phyloP scores from a whole-genome alignment of 2,888 invertebrate species.

The Meghimatium bilineatum region DNA sequence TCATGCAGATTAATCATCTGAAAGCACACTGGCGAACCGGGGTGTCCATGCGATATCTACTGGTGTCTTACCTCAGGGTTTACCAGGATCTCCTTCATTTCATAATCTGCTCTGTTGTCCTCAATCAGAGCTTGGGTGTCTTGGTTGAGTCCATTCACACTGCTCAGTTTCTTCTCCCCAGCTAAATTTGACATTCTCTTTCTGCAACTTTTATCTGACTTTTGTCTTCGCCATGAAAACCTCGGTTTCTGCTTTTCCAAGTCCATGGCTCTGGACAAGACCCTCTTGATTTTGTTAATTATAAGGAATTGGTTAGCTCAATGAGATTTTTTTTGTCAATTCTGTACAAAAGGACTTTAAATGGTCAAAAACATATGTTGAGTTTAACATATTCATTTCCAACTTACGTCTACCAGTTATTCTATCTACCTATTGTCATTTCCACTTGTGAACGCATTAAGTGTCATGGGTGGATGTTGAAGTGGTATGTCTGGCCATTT shows the following conservation, averaged over 20 bases:
- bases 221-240: slow-evolving; percentile 54
- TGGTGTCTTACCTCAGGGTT: slow-evolving; percentile 55
- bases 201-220: slow-evolving; percentile 55
- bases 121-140: slow-evolving; percentile 63
- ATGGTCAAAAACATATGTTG: background rate
- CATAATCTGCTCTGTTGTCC: slow-evolving; percentile 61
- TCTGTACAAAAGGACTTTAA: background rate
- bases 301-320: slow-evolving; percentile 18
- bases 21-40: slow-evolving; percentile 21
- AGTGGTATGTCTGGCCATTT: no score
- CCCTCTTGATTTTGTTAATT: slow-evolving; percentile 56
- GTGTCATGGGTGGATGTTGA: no score
- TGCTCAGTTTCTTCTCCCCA: slow-evolving; percentile 31
- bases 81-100: slow-evolving; percentile 60
- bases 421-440: no score
- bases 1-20: slow-evolving; percentile 32
- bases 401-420: no score
- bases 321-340: background rate
- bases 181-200: slow-evolving; percentile 49
- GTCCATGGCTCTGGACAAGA: slow-evolving; percentile 67
- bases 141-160: slow-evolving; percentile 58
- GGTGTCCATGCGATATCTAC: background rate
- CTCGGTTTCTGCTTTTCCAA: slow-evolving; percentile 57
- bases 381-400: no score
- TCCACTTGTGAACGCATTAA: no score